Conservation (phyloP, 2,888 invertebrate species). For the Xanthostigma xanthostigma region DNA sequence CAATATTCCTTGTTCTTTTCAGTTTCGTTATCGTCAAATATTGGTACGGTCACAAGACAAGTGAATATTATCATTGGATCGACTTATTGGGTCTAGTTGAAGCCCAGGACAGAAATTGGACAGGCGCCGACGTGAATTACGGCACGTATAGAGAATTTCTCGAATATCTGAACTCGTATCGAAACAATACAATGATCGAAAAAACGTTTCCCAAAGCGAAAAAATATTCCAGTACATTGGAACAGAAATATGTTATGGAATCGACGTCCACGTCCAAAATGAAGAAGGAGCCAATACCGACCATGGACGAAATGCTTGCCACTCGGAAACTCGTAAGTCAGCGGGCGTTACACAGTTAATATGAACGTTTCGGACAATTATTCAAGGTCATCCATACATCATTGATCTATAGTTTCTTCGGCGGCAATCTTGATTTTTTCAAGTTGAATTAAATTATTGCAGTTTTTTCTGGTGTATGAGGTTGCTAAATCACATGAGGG, state of each 20-base stretch:
- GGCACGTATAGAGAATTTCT: constrained; percentile 55
- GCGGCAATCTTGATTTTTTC: neutral
- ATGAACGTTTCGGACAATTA: no score
- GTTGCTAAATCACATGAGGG: neutral
- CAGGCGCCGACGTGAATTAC: constrained; percentile 47
- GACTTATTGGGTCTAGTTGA: constrained; percentile 49
- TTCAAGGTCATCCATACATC: neutral
- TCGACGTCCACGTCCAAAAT: constrained; percentile 23
- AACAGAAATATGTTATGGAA: neutral
- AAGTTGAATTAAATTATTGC: neutral
- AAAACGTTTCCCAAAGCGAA: constrained; percentile 23
- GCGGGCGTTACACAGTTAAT: constrained; percentile 10
- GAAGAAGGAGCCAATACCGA: constrained; percentile 32
- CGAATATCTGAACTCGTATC: constrained; percentile 47
- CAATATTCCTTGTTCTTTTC: constrained; percentile 10
- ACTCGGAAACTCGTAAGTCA: constrained; percentile 26
- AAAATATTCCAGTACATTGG: constrained; percentile 6
- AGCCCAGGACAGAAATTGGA: constrained; percentile 63
- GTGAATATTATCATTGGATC: constrained; percentile 58
- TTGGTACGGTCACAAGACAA: constrained; percentile 56
- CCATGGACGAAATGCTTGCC: constrained; percentile 37
- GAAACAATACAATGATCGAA: constrained; percentile 31
- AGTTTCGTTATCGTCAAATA: constrained; percentile 66
- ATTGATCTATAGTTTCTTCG: neutral
- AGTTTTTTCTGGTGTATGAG: neutral